Conservation (phyloP, 2,113 vertebrate genomes). For the Oncorhynchus tshawytscha region DNA sequence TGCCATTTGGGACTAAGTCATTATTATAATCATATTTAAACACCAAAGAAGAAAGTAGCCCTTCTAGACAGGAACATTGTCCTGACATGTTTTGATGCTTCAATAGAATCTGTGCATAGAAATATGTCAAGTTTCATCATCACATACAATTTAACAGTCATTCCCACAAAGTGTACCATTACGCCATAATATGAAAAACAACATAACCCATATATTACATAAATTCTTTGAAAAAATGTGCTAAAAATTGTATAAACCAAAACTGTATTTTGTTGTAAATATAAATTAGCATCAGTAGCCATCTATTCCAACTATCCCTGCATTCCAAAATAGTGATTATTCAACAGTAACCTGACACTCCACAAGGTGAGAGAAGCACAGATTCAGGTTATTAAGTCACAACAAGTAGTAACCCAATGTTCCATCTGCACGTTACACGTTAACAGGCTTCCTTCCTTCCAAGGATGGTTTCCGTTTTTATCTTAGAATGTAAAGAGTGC, state of each 20-base stretch:
- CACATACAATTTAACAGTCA: slow-evolving; percentile 54
- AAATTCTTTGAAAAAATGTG: slow-evolving; percentile 28
- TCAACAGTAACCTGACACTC: slow-evolving; percentile 43
- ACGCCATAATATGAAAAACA: slow-evolving; percentile 16
- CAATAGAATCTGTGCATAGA: slow-evolving; percentile 65
- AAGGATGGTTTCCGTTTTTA: background rate
- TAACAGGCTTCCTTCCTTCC: slow-evolving; percentile 34
- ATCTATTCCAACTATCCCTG: background rate
- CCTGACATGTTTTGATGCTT: slow-evolving; percentile 45
- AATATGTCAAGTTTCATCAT: slow-evolving; percentile 53
- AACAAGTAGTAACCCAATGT: slow-evolving; percentile 42
- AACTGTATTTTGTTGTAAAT: background rate
- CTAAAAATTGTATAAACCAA: slow-evolving; percentile 28
- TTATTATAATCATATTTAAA: slow-evolving; percentile 13
- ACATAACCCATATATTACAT: slow-evolving; percentile 37
- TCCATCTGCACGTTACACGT: slow-evolving; percentile 48
- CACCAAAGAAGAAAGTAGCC: slow-evolving; percentile 35
- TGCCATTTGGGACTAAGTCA: too few species aligned
- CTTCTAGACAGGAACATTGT: slow-evolving; percentile 50
- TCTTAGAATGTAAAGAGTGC: slow-evolving; percentile 54
- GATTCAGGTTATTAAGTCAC: slow-evolving; percentile 48
- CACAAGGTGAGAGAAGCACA: slow-evolving; percentile 39
- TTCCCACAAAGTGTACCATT: slow-evolving; percentile 67
- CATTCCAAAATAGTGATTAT: slow-evolving; percentile 35
- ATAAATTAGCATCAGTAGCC: slow-evolving; percentile 50